These are phyloP conservation scores for Sminthurinus aureus DNA, from an alignment of 2,888 invertebrate species.

Conservation along the genomic window DNA sequence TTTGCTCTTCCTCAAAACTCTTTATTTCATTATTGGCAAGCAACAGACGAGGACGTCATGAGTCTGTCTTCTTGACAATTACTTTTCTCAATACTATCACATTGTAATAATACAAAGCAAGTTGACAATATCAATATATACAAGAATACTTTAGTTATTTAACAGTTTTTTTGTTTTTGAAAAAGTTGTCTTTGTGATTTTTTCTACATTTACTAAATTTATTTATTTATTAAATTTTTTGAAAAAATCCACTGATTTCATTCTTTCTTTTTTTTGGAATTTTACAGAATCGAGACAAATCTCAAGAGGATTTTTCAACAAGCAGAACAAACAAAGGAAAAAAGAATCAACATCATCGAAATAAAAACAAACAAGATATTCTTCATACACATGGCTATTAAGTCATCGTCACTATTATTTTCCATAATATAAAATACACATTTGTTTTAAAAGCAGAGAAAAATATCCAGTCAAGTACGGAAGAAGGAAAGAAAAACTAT, in stretches of 20 bases:
- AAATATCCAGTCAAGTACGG: no score
- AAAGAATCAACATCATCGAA: neutral
- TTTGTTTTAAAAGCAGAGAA: no score
- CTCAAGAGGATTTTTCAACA: neutral
- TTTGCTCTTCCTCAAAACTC: constrained; percentile 20
- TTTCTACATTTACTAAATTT: no score
- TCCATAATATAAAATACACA: no score
- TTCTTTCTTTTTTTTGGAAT: neutral
- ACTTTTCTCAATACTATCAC: neutral
- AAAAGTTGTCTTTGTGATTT: no score
- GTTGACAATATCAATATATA: no score
- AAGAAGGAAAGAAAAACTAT: no score
- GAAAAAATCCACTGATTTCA: neutral
- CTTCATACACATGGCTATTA: no score
- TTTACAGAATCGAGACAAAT: neutral
- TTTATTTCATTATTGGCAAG: constrained; percentile 18
- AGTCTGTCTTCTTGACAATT: constrained; percentile 3
- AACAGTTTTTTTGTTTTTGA: no score
- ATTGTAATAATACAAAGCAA: no score
- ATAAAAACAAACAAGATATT: neutral
- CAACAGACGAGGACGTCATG: neutral
- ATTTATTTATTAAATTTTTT: neutral
- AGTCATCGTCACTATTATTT: no score
- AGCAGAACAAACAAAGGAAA: neutral
- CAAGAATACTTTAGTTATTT: no score